These are phyloP conservation scores for Zaprionus capensis DNA, from an alignment of 1,140 invertebrate genomes.

Conservation along the genomic window DNA sequence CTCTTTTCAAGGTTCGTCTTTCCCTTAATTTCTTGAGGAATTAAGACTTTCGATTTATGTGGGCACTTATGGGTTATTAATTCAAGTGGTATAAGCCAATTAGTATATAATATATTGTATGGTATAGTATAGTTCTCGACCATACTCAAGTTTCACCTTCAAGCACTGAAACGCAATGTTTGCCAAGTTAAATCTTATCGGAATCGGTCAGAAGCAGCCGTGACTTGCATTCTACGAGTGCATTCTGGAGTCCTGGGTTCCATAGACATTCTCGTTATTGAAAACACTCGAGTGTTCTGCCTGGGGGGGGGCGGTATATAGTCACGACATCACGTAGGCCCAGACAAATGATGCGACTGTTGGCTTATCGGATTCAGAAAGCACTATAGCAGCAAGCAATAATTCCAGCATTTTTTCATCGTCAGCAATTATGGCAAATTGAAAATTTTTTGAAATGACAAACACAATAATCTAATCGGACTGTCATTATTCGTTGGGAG, in stretches of 20 bases:
- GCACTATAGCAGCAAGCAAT: neutral
- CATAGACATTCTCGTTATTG: neutral
- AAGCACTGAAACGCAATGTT: neutral
- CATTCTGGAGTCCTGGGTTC: neutral
- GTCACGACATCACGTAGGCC: constrained; percentile 6
- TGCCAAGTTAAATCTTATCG: neutral
- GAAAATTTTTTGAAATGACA: neutral
- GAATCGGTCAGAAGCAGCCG: neutral
- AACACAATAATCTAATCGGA: constrained; percentile 6
- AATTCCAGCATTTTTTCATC: constrained; percentile 2
- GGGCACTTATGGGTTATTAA: neutral
- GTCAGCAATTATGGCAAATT: neutral
- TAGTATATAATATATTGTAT: neutral
- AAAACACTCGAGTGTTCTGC: neutral
- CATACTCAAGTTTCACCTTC: neutral
- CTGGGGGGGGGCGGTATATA: neutral
- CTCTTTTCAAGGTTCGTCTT: no score
- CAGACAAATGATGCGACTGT: neutral
- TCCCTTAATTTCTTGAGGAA: no score
- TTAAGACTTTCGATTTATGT: neutral
- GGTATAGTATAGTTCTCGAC: neutral
- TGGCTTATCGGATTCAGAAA: neutral
- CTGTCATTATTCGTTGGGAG: neutral
- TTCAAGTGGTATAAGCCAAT: neutral
- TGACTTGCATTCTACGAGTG: constrained; percentile 3